Base-by-base conservation (phyloP, 2,888 invertebrate genomes). In the Acleris holmiana region DNA sequence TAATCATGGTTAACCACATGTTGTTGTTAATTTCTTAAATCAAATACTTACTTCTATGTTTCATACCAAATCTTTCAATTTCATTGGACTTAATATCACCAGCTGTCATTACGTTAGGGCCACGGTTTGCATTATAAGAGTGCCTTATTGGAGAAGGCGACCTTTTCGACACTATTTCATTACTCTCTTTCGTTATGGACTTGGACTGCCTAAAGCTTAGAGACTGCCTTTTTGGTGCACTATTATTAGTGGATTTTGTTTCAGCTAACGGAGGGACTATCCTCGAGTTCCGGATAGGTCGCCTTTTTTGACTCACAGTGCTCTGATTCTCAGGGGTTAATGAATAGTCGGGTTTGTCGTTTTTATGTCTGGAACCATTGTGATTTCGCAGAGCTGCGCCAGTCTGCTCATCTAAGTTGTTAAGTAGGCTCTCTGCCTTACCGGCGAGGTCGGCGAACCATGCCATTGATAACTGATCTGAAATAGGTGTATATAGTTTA, bases 371-470 rank as follows among this genome's bases (percentile, higher is more conserved):
- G 40, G 73, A 58, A 8, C 71, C 82, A 65, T 75, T 82, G 67
- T 87, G 85, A 73, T 85, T 87, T 57, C 93, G 91, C 53, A 95
- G 79, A 18, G 95, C 96, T 19, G 88, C 94, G 0, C 96, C 96
- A 23, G 96, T 96, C 80, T 95, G 95, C 76, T 96, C 94, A 75
- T 97, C 96, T 23, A 97, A 84, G 76, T 95, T 95, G 76, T 96
- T 96, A 19, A 97, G 90, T 66, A 97, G 93, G 76, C 93, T 94
- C 78, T 96, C 96, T 15, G 96, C 96, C 81, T 94, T 96, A 29
- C 95, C 96, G 66, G 96, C 96, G 62, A 96, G 88, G 67, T 94
- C 96, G 67, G 94, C 91, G 65, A 96, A 93, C 96, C 96, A 96
- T 70, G 96, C 94, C 95, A 96, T 96, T 81, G 82, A 70, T 67